Evolutionary conservation across 2,113 vertebrate species (phyloP).

Genomic region (Corythornis madagascariensis): DNA sequence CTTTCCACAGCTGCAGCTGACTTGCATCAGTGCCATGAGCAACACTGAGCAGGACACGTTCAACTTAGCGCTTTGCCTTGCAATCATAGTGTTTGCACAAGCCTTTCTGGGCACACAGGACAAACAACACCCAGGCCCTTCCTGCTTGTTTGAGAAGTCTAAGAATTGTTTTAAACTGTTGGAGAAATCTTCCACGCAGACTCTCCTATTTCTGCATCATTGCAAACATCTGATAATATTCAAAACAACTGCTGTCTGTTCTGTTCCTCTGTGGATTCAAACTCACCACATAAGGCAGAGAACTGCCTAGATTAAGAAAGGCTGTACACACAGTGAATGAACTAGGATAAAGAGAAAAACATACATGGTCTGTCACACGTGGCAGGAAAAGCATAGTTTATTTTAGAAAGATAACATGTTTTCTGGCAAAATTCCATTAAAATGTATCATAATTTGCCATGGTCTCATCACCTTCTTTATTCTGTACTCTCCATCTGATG

Average conservation of each 20-base stretch:
- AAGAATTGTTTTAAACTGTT: neutral
- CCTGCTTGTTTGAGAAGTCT: neutral
- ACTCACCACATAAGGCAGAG: neutral
- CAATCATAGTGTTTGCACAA: neutral
- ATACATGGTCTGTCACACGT: neutral
- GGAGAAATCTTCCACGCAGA: neutral
- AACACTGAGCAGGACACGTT: neutral
- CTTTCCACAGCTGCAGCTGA: neutral
- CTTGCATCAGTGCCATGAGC: accelerated
- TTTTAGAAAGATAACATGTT: neutral
- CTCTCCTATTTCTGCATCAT: neutral
- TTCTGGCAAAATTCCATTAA: neutral
- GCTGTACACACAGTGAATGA: neutral
- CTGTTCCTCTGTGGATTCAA: neutral
- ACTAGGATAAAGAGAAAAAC: neutral
- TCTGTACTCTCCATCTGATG: too few species aligned
- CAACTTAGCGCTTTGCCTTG: neutral
- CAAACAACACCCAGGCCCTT: neutral
- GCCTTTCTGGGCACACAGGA: neutral
- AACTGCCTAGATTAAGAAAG: neutral
- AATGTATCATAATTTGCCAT: neutral
- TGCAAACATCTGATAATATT: constrained; percentile 1
- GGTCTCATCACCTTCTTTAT: neutral
- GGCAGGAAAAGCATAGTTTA: neutral
- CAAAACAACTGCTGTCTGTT: neutral